Conservation (phyloP, 2,797 vertebrate species). For the Sebastes trivittatus region DNA sequence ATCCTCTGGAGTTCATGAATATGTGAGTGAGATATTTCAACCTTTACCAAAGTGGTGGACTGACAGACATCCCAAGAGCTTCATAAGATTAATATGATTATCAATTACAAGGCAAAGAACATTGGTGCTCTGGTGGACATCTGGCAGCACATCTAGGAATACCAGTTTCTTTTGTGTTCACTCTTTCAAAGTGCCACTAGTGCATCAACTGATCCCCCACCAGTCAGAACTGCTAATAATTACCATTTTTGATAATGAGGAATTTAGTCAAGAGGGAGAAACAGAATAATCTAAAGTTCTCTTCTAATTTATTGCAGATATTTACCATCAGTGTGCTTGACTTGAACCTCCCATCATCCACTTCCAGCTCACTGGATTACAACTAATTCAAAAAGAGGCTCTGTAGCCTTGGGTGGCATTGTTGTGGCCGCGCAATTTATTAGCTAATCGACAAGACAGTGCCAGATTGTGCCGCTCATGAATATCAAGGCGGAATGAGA, state of each 20-base stretch:
- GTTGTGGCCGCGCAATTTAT: conserved; percentile 65
- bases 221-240: conserved; percentile 27
- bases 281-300: conserved; percentile 32
- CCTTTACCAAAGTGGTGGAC: neutral
- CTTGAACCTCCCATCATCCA: conserved; percentile 43
- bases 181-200: neutral
- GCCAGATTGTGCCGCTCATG: conserved; percentile 68
- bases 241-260: conserved; percentile 28
- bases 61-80: neutral
- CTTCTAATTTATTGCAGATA: conserved; percentile 48
- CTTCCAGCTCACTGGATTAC: conserved; percentile 58
- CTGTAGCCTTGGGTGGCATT: conserved; percentile 71
- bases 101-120: neutral
- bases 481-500: conserved; percentile 71
- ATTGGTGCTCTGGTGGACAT: neutral
- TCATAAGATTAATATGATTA: neutral
- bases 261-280: conserved; percentile 7
- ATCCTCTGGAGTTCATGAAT: neutral
- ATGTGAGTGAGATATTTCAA: neutral
- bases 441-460: conserved; percentile 70
- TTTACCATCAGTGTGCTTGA: conserved; percentile 36
- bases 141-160: neutral
- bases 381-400: conserved; percentile 39
- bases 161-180: neutral
- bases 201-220: neutral